Base-by-base conservation (phyloP, 2,888 invertebrate genomes). In the Anthrax anthrax region DNA sequence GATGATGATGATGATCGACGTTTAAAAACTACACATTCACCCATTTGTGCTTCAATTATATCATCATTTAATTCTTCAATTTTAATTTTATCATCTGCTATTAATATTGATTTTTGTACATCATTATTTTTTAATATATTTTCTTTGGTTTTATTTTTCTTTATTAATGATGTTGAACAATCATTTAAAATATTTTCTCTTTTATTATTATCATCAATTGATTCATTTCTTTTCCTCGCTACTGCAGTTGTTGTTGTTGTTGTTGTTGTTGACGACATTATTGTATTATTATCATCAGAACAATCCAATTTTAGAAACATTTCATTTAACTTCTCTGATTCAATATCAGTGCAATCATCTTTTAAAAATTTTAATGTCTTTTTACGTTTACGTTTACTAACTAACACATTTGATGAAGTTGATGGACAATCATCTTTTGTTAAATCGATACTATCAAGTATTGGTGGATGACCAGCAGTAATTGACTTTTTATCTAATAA, bases 251-350 rank as follows among this genome's bases (percentile, higher is more conserved):
- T 8, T 6, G 4, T 23, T 4, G 8, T 8, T 8, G 23, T 23
- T 23, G 23, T 23, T 8, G 5, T 8, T 6, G 23, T 23, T 23
- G 23, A 23, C 8, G 23, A 23, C 8, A 8, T 6, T 6, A 23
- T 23, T 4, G 59, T 59, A 14, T 57, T 52, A 2, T 57, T 57
- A 52, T 59, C 61, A 4, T 55, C 55, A 32, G 58, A 56, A n/a
- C 58, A 59, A n/a, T 58, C 59, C 10, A 65, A 53, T 52, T 60
- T 62, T 18, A 58, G 60, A 51, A 65, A 62, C 56, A 63, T 57
- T 47, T 62, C 58, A 50, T 65, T 60, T 0, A 65, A 40, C 5
- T 50, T 52, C 23, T 55, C 54, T 2, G 57, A 47, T 18, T 56
- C 58, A 3, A 44, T 47, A 19, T 52, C 50, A 43, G 50, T 53